Conservation (phyloP, 2,797 vertebrate species). For the Mallotus villosus region DNA sequence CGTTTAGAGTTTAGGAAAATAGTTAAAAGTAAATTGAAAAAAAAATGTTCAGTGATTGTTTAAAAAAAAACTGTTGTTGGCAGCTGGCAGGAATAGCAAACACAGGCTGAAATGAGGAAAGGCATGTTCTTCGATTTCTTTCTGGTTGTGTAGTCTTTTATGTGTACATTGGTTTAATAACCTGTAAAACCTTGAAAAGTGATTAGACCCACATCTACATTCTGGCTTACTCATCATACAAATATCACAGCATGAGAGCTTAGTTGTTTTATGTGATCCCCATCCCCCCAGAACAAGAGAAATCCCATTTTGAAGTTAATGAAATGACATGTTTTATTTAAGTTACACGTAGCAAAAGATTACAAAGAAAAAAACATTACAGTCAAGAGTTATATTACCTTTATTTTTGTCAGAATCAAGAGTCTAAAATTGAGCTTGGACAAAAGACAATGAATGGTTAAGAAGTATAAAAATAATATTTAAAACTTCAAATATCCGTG, state of each 20-base stretch:
- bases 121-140: too few species aligned
- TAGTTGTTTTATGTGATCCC: not conserved
- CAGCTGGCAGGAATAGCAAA: too few species aligned
- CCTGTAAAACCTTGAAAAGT: too few species aligned
- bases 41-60: not conserved
- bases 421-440: conserved; percentile 54
- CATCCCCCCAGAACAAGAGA: not conserved
- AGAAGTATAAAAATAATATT: conserved; percentile 57
- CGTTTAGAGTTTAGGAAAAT: not conserved
- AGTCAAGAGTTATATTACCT: conserved; percentile 45
- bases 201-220: too few species aligned
- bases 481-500: conserved; percentile 46
- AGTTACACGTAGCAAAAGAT: conserved; percentile 67
- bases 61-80: not conserved
- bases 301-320: conserved; percentile 48
- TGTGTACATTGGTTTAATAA: too few species aligned
- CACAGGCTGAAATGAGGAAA: too few species aligned
- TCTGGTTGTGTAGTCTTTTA: too few species aligned
- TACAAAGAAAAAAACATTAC: conserved; percentile 61
- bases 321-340: conserved; percentile 68
- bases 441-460: conserved; percentile 45
- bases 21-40: too few species aligned
- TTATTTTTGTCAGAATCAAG: conserved; percentile 56
- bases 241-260: too few species aligned
- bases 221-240: too few species aligned